Evolutionary conservation across 2,888 invertebrate genomes (phyloP).

Genomic region (Xestoiulus laeticollis): DNA sequence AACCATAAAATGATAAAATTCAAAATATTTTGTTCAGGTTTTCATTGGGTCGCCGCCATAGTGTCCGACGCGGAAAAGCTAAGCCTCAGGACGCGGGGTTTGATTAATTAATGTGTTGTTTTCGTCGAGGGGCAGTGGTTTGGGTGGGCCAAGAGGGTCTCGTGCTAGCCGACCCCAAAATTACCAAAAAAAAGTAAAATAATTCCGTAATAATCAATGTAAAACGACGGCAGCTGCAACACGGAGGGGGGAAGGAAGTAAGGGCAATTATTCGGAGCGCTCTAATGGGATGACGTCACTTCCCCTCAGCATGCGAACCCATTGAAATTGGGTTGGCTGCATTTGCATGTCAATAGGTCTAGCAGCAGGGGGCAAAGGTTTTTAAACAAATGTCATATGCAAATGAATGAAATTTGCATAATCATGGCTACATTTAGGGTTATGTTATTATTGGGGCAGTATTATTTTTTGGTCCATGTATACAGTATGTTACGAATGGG

Average conservation of each 20-base stretch:
- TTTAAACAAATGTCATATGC: neutral
- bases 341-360: slow-evolving; percentile 25
- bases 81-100: neutral
- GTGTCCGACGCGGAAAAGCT: neutral
- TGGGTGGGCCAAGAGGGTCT: slow-evolving; percentile 4
- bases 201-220: slow-evolving; percentile 21
- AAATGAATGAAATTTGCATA: neutral
- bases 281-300: slow-evolving; percentile 28
- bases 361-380: neutral
- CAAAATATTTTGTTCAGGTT: neutral
- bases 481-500: neutral
- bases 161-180: neutral
- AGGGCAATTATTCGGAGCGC: neutral
- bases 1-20: neutral
- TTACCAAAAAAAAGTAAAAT: neutral
- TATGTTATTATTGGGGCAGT: slow-evolving; percentile 12
- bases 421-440: neutral
- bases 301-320: neutral
- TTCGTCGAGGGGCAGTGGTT: neutral
- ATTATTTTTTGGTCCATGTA: neutral
- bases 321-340: slow-evolving; percentile 11
- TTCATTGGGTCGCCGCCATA: slow-evolving; percentile 10
- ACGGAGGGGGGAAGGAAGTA: neutral
- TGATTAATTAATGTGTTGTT: slow-evolving; percentile 28
- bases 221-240: slow-evolving; percentile 28